Base-by-base conservation (phyloP, 2,888 invertebrate species). In the Microctonus hyperodae region DNA sequence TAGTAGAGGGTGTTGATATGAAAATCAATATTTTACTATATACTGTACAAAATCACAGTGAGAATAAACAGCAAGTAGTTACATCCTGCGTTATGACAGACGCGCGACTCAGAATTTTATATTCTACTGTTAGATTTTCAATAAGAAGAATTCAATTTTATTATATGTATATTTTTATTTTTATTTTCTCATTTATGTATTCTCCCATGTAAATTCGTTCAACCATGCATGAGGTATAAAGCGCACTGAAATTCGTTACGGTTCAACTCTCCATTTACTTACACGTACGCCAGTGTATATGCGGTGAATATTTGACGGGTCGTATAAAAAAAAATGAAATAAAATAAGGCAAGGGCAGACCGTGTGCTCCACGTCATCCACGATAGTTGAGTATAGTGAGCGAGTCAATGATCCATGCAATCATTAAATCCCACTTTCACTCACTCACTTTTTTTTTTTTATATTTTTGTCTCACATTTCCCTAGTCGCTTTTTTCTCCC, bases 391-490 rank as follows among this genome's bases (percentile, higher is more conserved):
- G n/a, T 16, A 16, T 20, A 31, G 16, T 28, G 31, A 16, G 33
- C 25, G 33, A 66, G 59, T 63, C 58, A 60, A 63, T 63, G 56
- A 69, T 66, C 63, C 59, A 58, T 61, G 51, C 58, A 44, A 65
- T 65, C 50, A 62, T 62, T 62, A 51, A 60, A 60, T 60, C 48
- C 31, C 48, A 25, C 48, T 33, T 31, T 57, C 67, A 63, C 55
- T 55, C 65, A 33, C 62, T 69, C 62, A 64, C 44, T 60, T 40
- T 56, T 67, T 56, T 68, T 60, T 51, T 48, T 56, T 62, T 56
- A 61, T 40, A 53, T 67, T 53, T 68, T 60, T 51, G n/a, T n/a
- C n/a, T n/a, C n/a, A n/a, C n/a, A n/a, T 48, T 53, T 70, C 67
- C 61, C 70, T 57, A 64, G 55, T 40, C 64, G 63, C 56, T 67